Percentiles rank a stretch among this genome's conserved stretches.
Evolutionary conservation across 2,888 invertebrate genomes (phyloP).

Genomic region (Xanthorhoe designata): DNA sequence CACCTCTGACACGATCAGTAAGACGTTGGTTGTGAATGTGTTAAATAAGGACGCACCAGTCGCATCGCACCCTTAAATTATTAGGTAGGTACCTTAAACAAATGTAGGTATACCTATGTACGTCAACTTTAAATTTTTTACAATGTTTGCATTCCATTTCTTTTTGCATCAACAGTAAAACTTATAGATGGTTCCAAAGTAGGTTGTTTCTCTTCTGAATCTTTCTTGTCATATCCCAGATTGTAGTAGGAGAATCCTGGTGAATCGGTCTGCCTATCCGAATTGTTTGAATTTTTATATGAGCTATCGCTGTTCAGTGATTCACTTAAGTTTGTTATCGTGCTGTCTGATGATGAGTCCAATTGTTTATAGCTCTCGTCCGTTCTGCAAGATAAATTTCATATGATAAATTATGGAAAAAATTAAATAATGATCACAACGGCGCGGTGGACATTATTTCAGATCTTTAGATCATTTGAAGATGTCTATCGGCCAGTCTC

Average conservation of each 20-base stretch:
- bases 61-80: no score
- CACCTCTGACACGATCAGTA: no score
- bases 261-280: conserved; percentile 13
- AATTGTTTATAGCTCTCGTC: conserved; percentile 48
- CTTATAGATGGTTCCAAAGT: conserved; percentile 59
- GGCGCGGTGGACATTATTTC: no score
- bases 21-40: no score
- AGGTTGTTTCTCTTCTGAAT: conserved; percentile 41
- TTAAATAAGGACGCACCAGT: no score
- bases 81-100: no score
- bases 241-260: conserved; percentile 51
- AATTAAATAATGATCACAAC: no score
- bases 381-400: conserved; percentile 43
- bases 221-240: conserved; percentile 49
- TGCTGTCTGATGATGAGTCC: conserved; percentile 38
- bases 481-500: no score
- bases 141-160: conserved; percentile 34
- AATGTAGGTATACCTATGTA: no score
- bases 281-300: conserved; percentile 12
- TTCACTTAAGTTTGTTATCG: conserved; percentile 20
- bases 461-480: no score
- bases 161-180: conserved; percentile 55
- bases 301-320: conserved; percentile 33
- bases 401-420: no score
- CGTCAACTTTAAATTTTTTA: neutral